Base-by-base conservation (phyloP, 1,140 invertebrate species). In the Drosophila pseudoobscura region DNA sequence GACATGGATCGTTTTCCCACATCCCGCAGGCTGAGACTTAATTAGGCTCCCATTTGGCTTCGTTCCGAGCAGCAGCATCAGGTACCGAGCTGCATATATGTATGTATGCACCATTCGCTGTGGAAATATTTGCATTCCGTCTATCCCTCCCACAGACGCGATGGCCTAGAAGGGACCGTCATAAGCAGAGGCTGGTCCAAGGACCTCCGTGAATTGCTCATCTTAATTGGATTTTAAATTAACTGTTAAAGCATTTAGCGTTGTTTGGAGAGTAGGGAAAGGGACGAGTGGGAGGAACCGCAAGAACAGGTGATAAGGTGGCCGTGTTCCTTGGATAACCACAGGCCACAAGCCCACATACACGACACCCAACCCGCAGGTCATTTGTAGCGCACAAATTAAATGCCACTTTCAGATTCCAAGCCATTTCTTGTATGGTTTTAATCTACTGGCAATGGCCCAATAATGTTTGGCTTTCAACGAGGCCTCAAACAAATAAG, bases 161-260 rank as follows among this genome's bases (percentile, higher is more conserved):
- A 26, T 5, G 24, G 24, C 5, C 24, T 3, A 24, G 24, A 24
- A 5, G 24, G 24, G 24, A 4, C 24, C 4, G 53, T 62, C 62
- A 43, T 69, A 55, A 69, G 31, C 65, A 66, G 61, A 43, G 17
- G 8, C 9, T 24, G 50, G 49, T 47, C 24, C 15, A 17, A 39
- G 20, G 29, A 55, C 44, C 62, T 50, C 47, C 35, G 35, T 49
- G 52, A 46, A 71, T 53, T 70, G 68, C 49, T 17, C 46, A 13
- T 54, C 66, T 59, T 80, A 84, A 84, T 84, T 85, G 80, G 84
- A 80, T 80, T 62, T 63, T 68, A 84, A 87, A 87, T 84, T 87
- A 87, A 80, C 77, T 74, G 82, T 76, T 77, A 69, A 76, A 35
- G 53, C 47, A 73, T 44, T 57, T 74, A 65, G 43, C 41, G 58